Evolutionary conservation across 2,113 vertebrate genomes (phyloP), one percentile per base, ranked within the genome.

Genomic region (Pyrgilauda ruficollis): DNA sequence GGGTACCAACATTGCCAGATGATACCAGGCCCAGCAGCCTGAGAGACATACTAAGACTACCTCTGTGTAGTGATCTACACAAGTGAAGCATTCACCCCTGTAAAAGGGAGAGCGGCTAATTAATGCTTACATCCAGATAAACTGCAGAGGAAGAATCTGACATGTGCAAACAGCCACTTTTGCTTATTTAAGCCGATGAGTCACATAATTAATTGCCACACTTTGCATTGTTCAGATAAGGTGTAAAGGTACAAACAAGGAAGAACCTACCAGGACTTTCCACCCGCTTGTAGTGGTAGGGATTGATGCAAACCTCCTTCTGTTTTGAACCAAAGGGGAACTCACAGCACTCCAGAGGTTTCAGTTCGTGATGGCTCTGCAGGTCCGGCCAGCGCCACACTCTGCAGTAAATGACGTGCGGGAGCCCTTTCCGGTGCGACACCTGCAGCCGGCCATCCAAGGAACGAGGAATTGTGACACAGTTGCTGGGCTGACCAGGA

Each of bases 381-480:
- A 99, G 98, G 96, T 99, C 99, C 0, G 99, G 99, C 99, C 99
- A 99, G 96, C 99, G 99, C 99, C 99, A 99, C 96, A 99, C 99
- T 10, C 99, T 97, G 43, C 99, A 99, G 87, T 99, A 99, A 86
- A 99, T 99, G 76, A 99, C 99, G 0, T 99, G 99, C 0, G 99
- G 99, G 67, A 99, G 98, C 43, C 99, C 99, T 44, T 99, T 99
- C 67, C 99, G 97, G 97, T 99, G 99, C 1, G 99, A 99, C 86
- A 99, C 99, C 94, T 99, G 99, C 78, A 99, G 98, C 84, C 99
- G 96, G 73, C 99, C 99, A 0, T 99, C 99, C 98, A 99, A 95
- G 6, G 99, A 99, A 62, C 99, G 99, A 13, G 99, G 99, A 83
- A 99, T 99, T 78, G 99, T 99, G 61, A 99, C 99, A 81, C 99